Conservation (phyloP, 64 coral and sea anemone species). For the Anthopleura sola region DNA sequence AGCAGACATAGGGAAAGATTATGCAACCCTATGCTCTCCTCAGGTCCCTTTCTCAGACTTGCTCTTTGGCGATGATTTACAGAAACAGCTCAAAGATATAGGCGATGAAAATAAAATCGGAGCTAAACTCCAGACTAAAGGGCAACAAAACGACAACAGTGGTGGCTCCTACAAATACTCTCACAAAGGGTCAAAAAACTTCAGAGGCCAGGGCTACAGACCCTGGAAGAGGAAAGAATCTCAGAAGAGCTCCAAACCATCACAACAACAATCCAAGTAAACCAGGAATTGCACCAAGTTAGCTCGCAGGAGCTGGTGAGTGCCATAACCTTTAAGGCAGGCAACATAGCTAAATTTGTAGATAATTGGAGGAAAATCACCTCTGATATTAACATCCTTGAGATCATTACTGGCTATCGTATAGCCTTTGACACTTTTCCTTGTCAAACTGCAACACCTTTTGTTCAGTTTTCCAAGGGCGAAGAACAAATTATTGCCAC, state of each 20-base stretch:
- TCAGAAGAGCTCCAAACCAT: not conserved
- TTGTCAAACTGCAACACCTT: too few relatives aligned
- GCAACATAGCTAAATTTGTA: too few relatives aligned
- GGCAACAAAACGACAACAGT: not conserved
- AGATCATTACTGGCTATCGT: too few relatives aligned
- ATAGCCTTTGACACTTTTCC: too few relatives aligned
- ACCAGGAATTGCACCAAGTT: too few relatives aligned
- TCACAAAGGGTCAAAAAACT: not conserved
- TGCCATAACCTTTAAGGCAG: too few relatives aligned
- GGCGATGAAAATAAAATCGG: conserved; percentile 40
- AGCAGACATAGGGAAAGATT: conserved; percentile 16
- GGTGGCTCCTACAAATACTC: not conserved
- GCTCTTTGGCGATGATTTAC: conserved; percentile 23
- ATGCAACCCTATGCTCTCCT: not conserved
- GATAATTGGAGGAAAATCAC: too few relatives aligned
- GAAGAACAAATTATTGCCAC: too few relatives aligned
- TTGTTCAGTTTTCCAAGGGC: too few relatives aligned
- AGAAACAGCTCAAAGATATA: conserved; percentile 27
- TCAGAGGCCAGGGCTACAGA: conserved; percentile 1
- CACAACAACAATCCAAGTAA: conserved; percentile 5
- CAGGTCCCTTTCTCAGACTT: conserved; percentile 3
- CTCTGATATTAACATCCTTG: too few relatives aligned
- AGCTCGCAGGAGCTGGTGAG: too few relatives aligned
- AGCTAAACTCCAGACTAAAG: not conserved
- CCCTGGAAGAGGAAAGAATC: not conserved